Conservation (phyloP, 2,797 vertebrate species). For the Pachyuromys duprasi region DNA sequence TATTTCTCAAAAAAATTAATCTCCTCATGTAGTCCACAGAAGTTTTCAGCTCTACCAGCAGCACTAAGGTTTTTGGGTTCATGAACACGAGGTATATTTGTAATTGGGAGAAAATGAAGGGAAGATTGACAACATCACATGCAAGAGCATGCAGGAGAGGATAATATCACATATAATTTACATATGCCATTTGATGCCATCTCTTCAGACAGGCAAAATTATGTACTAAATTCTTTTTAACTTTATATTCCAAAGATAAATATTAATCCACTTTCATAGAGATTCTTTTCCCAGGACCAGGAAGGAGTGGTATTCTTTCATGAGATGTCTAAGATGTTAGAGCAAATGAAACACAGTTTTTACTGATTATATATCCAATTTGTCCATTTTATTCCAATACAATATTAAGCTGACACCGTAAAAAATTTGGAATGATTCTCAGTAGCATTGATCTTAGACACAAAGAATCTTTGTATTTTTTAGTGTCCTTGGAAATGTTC, state of each 20-base stretch:
- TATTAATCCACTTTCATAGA: not conserved
- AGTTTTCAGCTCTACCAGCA: not conserved
- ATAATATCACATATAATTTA: constrained; percentile 9
- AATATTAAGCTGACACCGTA: not conserved
- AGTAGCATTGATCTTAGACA: constrained; percentile 37
- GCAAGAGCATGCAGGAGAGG: not conserved
- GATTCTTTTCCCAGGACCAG: not conserved
- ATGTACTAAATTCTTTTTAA: not conserved
- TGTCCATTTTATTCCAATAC: not conserved
- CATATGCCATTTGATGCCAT: not conserved
- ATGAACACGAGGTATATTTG: not conserved
- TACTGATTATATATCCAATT: not conserved
- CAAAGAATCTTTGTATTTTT: not conserved
- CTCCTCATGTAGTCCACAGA: not conserved
- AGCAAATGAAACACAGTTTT: not conserved
- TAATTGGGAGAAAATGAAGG: not conserved
- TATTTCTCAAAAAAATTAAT: not conserved
- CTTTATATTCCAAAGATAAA: constrained; percentile 20
- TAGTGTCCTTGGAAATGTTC: constrained; percentile 2
- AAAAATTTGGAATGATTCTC: constrained; percentile 1
- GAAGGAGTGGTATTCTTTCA: not conserved
- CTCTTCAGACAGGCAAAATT: not conserved
- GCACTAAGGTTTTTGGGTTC: not conserved
- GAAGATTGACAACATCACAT: not conserved
- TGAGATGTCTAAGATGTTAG: not conserved